These are phyloP conservation scores for Plusia festucae DNA, from an alignment of 2,888 invertebrate species.

Conservation along the genomic window DNA sequence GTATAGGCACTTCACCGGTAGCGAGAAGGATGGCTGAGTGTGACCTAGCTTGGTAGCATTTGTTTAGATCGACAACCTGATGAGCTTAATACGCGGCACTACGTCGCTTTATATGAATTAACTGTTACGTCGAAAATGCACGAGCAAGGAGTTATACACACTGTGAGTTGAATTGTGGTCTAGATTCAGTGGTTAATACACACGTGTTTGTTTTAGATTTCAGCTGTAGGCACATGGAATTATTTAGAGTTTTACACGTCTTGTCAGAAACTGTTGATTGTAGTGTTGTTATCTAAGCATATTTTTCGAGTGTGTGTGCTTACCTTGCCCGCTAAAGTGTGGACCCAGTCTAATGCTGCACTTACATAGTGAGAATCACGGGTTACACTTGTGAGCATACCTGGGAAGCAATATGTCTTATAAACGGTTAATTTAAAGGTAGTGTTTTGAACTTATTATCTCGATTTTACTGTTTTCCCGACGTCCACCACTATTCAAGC, in stretches of 20 bases:
- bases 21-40: slow-evolving; percentile 36
- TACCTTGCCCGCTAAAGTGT: slow-evolving; percentile 32
- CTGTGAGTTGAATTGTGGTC: slow-evolving; percentile 40
- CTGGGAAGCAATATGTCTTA: slow-evolving; percentile 19
- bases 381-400: neutral
- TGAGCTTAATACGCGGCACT: slow-evolving; percentile 59
- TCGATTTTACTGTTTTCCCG: slow-evolving; percentile 55
- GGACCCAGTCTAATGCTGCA: neutral
- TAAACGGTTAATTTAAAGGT: slow-evolving; percentile 27
- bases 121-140: slow-evolving; percentile 35
- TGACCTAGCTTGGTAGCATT: slow-evolving; percentile 33
- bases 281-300: slow-evolving; percentile 19
- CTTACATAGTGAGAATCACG: neutral
- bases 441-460: slow-evolving; percentile 46
- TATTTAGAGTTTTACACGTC: slow-evolving; percentile 24
- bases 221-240: slow-evolving; percentile 35
- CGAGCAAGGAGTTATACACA: slow-evolving; percentile 30
- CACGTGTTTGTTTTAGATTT: slow-evolving; percentile 37
- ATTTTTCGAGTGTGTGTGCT: slow-evolving; percentile 15
- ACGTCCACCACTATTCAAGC: slow-evolving; percentile 54
- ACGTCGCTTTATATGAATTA: slow-evolving; percentile 39
- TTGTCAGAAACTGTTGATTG: slow-evolving; percentile 17
- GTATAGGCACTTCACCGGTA: slow-evolving; percentile 39
- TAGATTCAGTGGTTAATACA: slow-evolving; percentile 36
- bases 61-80: slow-evolving; percentile 54